A percentile compares a stretch with the other conserved stretches of the same genome.
Conservation (phyloP, 1,140 invertebrate genomes). For the Dinoponera quadriceps region DNA sequence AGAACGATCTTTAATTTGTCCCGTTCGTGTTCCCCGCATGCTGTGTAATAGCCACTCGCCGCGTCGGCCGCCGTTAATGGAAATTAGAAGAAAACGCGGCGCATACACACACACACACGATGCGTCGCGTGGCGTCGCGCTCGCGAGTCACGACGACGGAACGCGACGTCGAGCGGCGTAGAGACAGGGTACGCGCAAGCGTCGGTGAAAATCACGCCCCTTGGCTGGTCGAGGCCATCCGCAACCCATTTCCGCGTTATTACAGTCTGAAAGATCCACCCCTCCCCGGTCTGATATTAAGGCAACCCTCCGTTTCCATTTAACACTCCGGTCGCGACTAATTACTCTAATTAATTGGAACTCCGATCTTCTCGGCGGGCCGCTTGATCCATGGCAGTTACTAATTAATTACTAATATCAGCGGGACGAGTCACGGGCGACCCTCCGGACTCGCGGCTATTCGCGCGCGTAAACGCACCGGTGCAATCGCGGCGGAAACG, state of each 20-base stretch:
- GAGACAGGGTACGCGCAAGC: slow-evolving; percentile 76
- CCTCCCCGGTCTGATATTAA: slow-evolving; percentile 73
- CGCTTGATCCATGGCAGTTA: slow-evolving; percentile 76
- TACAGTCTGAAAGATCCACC: slow-evolving; percentile 70
- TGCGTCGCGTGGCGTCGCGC: slow-evolving; percentile 16
- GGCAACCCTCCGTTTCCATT: slow-evolving; percentile 79
- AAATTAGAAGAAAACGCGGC: slow-evolving; percentile 26
- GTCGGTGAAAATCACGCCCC: slow-evolving; percentile 79
- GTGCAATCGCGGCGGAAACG: too few species aligned
- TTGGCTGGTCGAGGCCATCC: slow-evolving; percentile 58
- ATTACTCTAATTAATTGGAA: slow-evolving; percentile 84
- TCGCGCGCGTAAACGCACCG: too few species aligned
- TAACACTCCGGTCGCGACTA: slow-evolving; percentile 83
- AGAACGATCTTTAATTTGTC: background rate
- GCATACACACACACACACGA: background rate
- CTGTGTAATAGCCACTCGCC: background rate
- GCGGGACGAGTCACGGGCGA: background rate
- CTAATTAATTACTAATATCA: slow-evolving; percentile 80
- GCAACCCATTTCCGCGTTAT: slow-evolving; percentile 76
- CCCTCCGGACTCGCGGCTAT: background rate
- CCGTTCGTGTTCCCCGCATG: background rate
- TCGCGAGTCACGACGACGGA: slow-evolving; percentile 33
- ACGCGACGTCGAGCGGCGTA: background rate
- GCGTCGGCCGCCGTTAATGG: background rate
- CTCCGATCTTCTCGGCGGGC: slow-evolving; percentile 66